phyloP scores from a whole-genome alignment of 2,797 vertebrate genomes.

The Cyprinodon diabolis region DNA sequence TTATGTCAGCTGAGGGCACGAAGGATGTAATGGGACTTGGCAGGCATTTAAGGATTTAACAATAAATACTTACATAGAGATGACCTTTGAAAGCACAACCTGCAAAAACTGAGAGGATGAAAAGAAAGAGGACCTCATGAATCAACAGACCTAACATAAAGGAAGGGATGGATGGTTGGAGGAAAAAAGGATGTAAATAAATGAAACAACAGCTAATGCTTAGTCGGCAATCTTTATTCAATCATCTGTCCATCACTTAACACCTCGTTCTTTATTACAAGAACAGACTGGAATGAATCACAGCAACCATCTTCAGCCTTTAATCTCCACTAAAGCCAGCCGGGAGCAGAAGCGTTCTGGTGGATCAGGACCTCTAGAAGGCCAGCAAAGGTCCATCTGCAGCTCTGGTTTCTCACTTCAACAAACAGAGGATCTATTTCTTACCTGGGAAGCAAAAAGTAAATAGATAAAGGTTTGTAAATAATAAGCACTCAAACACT shows the following conservation, averaged over 20 bases:
- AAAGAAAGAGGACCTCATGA: no score
- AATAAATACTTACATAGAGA: no score
- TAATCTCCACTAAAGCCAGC: slow-evolving; percentile 11
- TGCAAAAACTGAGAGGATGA: no score
- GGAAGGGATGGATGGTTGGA: no score
- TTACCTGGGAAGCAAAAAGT: slow-evolving; percentile 60
- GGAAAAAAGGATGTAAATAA: not conserved
- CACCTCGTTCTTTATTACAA: not conserved
- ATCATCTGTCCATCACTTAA: slow-evolving; percentile 15
- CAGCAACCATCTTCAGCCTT: slow-evolving; percentile 12
- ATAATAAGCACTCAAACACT: not conserved
- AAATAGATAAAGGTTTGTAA: not conserved
- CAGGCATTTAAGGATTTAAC: no score
- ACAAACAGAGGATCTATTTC: slow-evolving; percentile 46
- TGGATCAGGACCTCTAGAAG: slow-evolving; percentile 22
- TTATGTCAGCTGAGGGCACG: no score
- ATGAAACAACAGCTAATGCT: not conserved
- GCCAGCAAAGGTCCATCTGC: slow-evolving; percentile 26
- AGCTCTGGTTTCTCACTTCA: slow-evolving; percentile 12
- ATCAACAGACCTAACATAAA: no score
- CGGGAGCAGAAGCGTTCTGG: slow-evolving; percentile 9
- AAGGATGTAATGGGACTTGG: no score
- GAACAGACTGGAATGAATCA: slow-evolving; percentile 33
- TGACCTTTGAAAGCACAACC: no score
- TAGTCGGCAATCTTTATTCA: slow-evolving; percentile 58